Evolutionary conservation across 2,888 invertebrate species (phyloP).

Genomic region (Alcis repandata): DNA sequence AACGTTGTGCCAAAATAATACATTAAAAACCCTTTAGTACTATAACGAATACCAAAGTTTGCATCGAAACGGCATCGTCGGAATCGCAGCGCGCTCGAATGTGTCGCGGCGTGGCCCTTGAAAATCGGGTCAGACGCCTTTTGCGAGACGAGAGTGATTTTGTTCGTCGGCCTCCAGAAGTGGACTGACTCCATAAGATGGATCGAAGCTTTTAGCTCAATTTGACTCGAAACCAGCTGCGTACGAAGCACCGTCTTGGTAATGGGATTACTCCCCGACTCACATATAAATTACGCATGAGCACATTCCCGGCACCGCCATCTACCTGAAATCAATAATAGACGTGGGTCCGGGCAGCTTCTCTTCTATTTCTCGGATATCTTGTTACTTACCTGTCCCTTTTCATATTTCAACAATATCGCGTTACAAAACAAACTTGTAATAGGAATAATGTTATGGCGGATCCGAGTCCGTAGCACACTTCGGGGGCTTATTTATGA

Average conservation of each 20-base stretch:
- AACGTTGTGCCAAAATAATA: conserved; percentile 82
- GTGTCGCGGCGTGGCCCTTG: conserved; percentile 62
- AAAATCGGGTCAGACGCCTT: conserved; percentile 75
- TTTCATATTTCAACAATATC: conserved; percentile 48
- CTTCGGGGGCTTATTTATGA: conserved; percentile 33
- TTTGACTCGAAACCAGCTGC: conserved; percentile 72
- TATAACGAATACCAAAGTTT: conserved; percentile 73
- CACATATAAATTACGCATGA: conserved; percentile 71
- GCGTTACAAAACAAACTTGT: conserved; percentile 41
- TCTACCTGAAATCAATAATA: conserved; percentile 50
- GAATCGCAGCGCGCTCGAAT: conserved; percentile 61
- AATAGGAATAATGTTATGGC: conserved; percentile 36
- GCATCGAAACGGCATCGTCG: conserved; percentile 58
- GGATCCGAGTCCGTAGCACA: conserved; percentile 28
- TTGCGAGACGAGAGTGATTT: conserved; percentile 69
- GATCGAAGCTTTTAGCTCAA: conserved; percentile 83
- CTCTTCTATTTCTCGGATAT: conserved; percentile 45
- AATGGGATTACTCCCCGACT: conserved; percentile 67
- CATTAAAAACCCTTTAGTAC: conserved; percentile 78
- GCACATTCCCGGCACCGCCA: conserved; percentile 48
- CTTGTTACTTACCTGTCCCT: conserved; percentile 46
- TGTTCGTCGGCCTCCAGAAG: conserved; percentile 76
- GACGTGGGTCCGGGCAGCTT: conserved; percentile 45
- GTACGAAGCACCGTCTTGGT: conserved; percentile 65
- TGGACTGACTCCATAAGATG: conserved; percentile 78